Evolutionary conservation across 2,888 invertebrate genomes (phyloP), one percentile per base, ranked within the genome.

Genomic region (Petrophora chlorosata): DNA sequence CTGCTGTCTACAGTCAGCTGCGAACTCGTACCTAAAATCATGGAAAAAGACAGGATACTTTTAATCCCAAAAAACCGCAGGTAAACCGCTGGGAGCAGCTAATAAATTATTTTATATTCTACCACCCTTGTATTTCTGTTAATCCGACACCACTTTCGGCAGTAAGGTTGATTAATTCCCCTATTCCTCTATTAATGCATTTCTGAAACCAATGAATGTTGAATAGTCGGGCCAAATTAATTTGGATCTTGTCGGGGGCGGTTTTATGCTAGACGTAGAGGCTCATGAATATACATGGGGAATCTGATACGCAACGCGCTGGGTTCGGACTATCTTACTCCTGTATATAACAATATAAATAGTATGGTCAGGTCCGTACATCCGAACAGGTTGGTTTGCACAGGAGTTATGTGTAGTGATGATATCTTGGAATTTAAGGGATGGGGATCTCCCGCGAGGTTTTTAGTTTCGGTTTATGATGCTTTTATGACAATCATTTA

Each of bases 221-320:
- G 79, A 83, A 74, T 71, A 79, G 77, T 56, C 56, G 59, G 63
- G 55, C 69, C 70, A 76, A 79, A 82, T 84, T 83, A 82, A 84
- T 82, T 80, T 76, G 72, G 67, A 64, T 68, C 75, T 54, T 78
- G 67, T 67, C 65, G 57, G 74, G 76, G 76, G 70, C 75, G 70
- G 70, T 72, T 67, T 61, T 65, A 50, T 50, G 60, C 62, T 63
- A 65, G 62, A 61, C 64, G 58, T 59, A 58, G 61, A 53, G 25
- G 38, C 33, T 59, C 71, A 74, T 75, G 73, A 75, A 75, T 75
- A 74, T 63, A 71, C 65, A 74, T 67, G 56, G 50, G 41, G 52
- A 45, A 57, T 55, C 57, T 47, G 60, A 60, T 60, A 55, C 42
- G 36, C 14, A 5, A 15, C 13, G 39, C n/a, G 17, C 26, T 36